Base-by-base conservation (phyloP, 2,113 vertebrate genomes). In the Poeciliopsis occidentalis region DNA sequence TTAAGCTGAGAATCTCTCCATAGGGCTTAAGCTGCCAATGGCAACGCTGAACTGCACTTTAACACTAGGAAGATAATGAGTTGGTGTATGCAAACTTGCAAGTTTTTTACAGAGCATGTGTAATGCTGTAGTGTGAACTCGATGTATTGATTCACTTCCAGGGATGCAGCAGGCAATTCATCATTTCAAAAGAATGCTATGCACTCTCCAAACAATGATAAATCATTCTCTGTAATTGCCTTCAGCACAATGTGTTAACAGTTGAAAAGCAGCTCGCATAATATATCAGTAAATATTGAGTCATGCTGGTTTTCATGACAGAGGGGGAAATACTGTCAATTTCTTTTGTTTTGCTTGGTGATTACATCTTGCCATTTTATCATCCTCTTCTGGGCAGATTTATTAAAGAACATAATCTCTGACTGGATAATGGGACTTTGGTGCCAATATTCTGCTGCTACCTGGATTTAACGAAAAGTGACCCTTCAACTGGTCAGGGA, bases 171-270 rank as follows among this genome's bases (percentile, higher is more conserved):
- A 71, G 37, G 82, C 47, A 70, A 88, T 89, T 88, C 62, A 88
- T 92, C 86, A 88, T 84, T 71, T 85, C 76, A 71, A 57, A 47
- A 62, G 26, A 67, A 67, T 69, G 62, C 34, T 67, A 29, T 47
- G 57, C 4, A 75, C 86, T 87, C 82, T 30, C 63, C 61, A 75
- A 81, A 82, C 4, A 26, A 66, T 75, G 69, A 91, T 89, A 85
- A 89, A 90, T 92, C 90, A 87, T 37, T 1, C n/a, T 62, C 31
- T 34, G 60, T 83, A 82, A 90, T 78, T 79, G 71, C 67, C 77
- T 39, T 75, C 27, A 41, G 62, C 47, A 60, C 41, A 64, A 79
- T 39, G 57, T 47, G 73, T 83, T 67, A 31, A 64, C 31, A 24
- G 66, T 41, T 72, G 11, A 79, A 71, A 51, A 73, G 72, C 13